Evolutionary conservation across 2,888 invertebrate species (phyloP), one percentile per base, ranked within the genome.

Genomic region (Amiota mariae): DNA sequence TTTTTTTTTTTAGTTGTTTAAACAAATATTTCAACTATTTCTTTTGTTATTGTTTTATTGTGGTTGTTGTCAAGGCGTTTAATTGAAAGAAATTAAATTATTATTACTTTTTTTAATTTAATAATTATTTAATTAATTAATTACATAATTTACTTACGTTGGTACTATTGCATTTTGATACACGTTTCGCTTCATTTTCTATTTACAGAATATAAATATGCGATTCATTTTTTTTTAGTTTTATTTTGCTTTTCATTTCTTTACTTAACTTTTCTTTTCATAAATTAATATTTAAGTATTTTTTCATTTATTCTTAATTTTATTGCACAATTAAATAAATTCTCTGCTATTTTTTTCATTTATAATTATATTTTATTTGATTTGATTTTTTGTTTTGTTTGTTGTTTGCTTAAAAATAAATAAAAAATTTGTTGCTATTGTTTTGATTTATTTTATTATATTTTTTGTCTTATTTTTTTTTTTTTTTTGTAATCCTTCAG

Each of bases 61-160:
- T 48, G 3, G 48, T 67, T 71, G 71, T 71, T 20, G 70, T 71
- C 63, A 71, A 71, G 71, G 71, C 71, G 46, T 51, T 36, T 71
- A 71, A 61, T 46, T 71, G 2, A 70, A 70, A n/a, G 48, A 71
- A 54, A 61, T 71, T 63, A 6, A 36, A 49, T 71, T 49, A 13
- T 71, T 47, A 20, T 71, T 46, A 46, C 6, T 9, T 64, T 64
- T 24, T 24, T 24, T 24, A 3, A 3, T 24, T 24, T 24, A 70
- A 24, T 63, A 54, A 54, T n/a, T 46, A 11, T 3, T 46, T 54
- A 68, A 68, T 20, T 68, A 51, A 63, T 75, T 79, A 84, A 84
- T 81, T 79, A 84, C 81, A 84, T 83, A 78, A 82, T 82, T 83
- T 84, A 84, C 83, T 84, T 83, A 83, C 80, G 73, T 79, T 64